Evolutionary conservation across 2,797 vertebrate species (phyloP), one percentile per base, ranked within the genome.

Genomic region (Peromyscus aztecus): DNA sequence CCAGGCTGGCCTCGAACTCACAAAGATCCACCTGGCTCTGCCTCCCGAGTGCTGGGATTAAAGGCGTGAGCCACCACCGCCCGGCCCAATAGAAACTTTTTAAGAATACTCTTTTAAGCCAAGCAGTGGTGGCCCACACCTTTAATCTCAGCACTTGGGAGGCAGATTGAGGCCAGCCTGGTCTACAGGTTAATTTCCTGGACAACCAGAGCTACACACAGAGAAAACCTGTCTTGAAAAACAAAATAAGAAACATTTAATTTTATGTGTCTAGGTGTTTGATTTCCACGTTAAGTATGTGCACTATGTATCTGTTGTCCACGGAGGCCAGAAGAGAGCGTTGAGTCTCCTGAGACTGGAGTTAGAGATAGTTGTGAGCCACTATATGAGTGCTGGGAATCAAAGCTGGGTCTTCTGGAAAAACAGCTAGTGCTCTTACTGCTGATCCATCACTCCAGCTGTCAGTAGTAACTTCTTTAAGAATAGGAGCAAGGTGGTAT

Each of bases 401-500:
- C 49, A 55, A 87, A 52, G 13, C 23, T 55, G 23, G 13, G 13
- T 71, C 67, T 55, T 87, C 14, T 87, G 67, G 65, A 57, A 55
- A 49, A 73, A 69, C 43, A 84, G 27, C 65, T 55, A 55, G 34
- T 71, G n/a, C 34, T 52, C 23, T 55, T 71, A 37, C 49, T 71
- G 34, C 23, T 71, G 67, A 29, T 27, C 46, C 23, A 52, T 49
- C 46, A 69, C 63, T 69, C 12, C 12, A 69, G 11, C 29, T 46
- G 43, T 40, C 52, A 95, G 73, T 59, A 91, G 91, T 94, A 89
- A 46, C 59, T 69, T 78, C 27, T 92, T 94, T 19, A 73, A 16
- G 7, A 46, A 34, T 52, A 71, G 23, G 55, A 92, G 78, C 78
- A 16, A 57, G 75, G 10, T 93, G n/a, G n/a, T 31, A 85, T 84